Base-by-base conservation (phyloP, 2,113 vertebrate species). In the Tragelaphus buxtoni region DNA sequence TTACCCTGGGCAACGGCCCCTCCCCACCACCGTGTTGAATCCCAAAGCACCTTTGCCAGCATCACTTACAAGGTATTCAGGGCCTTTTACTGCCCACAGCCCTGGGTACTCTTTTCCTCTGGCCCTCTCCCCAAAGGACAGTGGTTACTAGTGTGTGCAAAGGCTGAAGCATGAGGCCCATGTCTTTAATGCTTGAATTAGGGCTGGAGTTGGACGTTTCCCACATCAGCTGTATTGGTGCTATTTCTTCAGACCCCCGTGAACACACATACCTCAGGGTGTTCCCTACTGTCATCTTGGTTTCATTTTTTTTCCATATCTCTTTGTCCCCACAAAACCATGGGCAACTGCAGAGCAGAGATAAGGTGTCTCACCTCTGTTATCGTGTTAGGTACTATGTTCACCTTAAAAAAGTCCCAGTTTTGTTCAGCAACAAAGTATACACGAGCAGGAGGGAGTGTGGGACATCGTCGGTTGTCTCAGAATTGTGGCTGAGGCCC, bases 401-500 rank as follows among this genome's bases (percentile, higher is more conserved):
- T 81, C 49, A n/a, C 47, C 55, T 84, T 60, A 5, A 42, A 88
- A 26, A 47, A 79, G 22, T 84, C 76, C 74, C 76, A 35, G 1
- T 80, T 58, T 61, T 92, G 7, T n/a, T 65, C 63, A 94, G 86
- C 80, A 86, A 80, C 24, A 74, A 61, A 69, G 77, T 35, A 16
- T 3, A 2, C 47, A 49, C 30, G 28, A 5, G 58, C 4, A 45
- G 42, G 16, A 63, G 39, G 47, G 2, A 51, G 18, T 80, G 4
- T 49, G 39, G 42, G 20, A 61, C 12, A 60, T 60, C 17, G 4
- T 18, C n/a, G 45, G 1, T 17, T 92, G 35, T 45, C 53, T 88
- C 56, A 90, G 60, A 88, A 76, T 47, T 77, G 76, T 90, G 39
- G 22, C 65, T 63, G 49, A 39, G 13, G 16, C 11, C 76, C 77